Evolutionary conservation across 2,888 invertebrate genomes (phyloP).

Genomic region (Limnephilus lunatus): DNA sequence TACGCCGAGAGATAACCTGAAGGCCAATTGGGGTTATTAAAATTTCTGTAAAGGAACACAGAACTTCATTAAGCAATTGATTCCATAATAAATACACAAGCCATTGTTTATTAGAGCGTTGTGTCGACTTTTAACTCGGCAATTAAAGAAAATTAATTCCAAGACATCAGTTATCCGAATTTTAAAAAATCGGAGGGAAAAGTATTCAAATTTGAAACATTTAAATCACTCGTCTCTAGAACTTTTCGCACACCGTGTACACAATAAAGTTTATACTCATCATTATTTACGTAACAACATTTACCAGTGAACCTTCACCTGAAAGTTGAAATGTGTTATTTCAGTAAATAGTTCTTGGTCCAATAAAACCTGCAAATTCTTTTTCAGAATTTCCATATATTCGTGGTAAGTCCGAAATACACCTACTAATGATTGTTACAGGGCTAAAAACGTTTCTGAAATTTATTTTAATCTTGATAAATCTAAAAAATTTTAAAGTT

Average conservation of each 20-base stretch:
- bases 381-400: neutral
- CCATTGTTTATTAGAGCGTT: neutral
- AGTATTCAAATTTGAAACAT: neutral
- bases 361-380: neutral
- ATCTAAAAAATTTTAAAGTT: neutral
- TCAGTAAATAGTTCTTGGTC: neutral
- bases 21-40: slow-evolving; percentile 58
- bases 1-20: slow-evolving; percentile 45
- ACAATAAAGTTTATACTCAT: neutral
- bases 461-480: neutral
- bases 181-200: no score
- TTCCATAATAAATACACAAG: neutral
- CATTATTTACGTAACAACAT: neutral
- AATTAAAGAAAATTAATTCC: neutral
- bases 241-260: neutral
- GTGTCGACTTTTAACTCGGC: neutral
- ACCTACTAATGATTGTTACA: neutral
- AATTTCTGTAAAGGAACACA: slow-evolving; percentile 52
- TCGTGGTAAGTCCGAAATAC: neutral
- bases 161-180: neutral
- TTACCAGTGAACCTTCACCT: no score
- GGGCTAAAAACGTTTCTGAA: neutral
- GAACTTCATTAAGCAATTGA: slow-evolving; percentile 44
- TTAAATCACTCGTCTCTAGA: neutral
- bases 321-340: neutral